These are phyloP conservation scores for Willowsia nigromaculata DNA, from an alignment of 2,888 invertebrate species.

Conservation along the genomic window DNA sequence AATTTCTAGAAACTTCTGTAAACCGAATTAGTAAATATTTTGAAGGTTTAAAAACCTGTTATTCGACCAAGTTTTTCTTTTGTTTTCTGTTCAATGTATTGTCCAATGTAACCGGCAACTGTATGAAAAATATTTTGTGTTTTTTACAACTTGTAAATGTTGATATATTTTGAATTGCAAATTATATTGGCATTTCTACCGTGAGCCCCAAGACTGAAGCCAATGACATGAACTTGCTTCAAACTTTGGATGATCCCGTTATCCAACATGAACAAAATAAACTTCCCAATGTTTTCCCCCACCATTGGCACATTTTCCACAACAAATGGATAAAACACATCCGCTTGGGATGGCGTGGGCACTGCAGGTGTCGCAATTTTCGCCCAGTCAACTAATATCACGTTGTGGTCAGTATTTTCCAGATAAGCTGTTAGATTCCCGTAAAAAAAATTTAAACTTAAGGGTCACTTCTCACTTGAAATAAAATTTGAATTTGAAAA, in stretches of 20 bases:
- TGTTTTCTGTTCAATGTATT: slow-evolving; percentile 17
- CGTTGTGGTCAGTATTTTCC: slow-evolving; percentile 83
- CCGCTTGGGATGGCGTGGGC: slow-evolving; percentile 38
- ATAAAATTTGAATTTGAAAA: not conserved
- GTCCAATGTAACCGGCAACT: slow-evolving; percentile 65
- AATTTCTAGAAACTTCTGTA: too few species aligned
- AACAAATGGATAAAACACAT: slow-evolving; percentile 74
- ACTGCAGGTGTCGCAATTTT: slow-evolving; percentile 81
- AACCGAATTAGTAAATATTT: not conserved
- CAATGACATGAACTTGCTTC: slow-evolving; percentile 66
- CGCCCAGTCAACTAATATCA: slow-evolving; percentile 85
- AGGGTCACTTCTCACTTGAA: not conserved
- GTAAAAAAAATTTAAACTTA: too few species aligned
- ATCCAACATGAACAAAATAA: slow-evolving; percentile 63
- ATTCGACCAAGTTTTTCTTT: slow-evolving; percentile 51
- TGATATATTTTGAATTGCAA: not conserved
- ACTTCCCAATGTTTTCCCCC: slow-evolving; percentile 60
- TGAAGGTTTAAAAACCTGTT: slow-evolving; percentile 45
- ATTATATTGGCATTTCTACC: not conserved
- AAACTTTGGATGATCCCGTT: slow-evolving; percentile 56
- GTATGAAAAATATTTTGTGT: not conserved
- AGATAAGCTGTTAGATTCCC: slow-evolving; percentile 82
- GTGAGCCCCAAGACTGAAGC: slow-evolving; percentile 72
- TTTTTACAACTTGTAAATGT: not conserved
- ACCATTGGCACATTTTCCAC: slow-evolving; percentile 72